A percentile compares a stretch with the other conserved stretches of the same genome.
These are phyloP conservation scores for Argya squamiceps DNA, from an alignment of 2,797 vertebrate species.

Conservation along the genomic window DNA sequence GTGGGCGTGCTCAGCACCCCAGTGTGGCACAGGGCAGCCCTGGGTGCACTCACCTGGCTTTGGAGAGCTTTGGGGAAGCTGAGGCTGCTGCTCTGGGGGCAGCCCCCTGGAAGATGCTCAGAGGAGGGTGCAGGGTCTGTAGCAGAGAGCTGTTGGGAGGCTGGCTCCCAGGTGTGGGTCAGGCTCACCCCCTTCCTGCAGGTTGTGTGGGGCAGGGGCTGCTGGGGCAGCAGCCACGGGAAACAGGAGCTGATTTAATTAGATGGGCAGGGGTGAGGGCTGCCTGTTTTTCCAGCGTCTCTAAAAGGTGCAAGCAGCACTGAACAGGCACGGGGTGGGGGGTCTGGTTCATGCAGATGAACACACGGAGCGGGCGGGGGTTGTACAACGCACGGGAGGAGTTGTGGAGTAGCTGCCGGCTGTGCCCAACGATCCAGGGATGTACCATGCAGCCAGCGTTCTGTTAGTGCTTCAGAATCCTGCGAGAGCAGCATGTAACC, in stretches of 20 bases:
- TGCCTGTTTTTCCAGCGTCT: not conserved
- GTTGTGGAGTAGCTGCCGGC: not conserved
- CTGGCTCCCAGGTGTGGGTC: not conserved
- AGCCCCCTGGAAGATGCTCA: not conserved
- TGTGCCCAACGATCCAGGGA: not conserved
- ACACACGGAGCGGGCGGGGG: not conserved
- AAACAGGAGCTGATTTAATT: not conserved
- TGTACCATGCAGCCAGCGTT: accelerated
- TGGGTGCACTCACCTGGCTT: not conserved
- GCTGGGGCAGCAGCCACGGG: not conserved
- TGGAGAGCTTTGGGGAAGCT: not conserved
- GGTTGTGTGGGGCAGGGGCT: not conserved
- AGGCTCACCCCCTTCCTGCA: not conserved
- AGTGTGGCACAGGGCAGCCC: not conserved
- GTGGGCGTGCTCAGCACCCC: not conserved
- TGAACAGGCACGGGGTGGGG: accelerated
- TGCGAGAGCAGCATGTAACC: not conserved
- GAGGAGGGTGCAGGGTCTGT: accelerated
- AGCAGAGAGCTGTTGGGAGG: not conserved
- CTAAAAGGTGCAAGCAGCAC: not conserved
- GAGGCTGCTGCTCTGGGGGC: not conserved
- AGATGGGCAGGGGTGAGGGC: not conserved
- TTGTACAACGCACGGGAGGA: not conserved
- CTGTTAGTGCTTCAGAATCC: not conserved
- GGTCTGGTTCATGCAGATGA: not conserved